phyloP scores from a whole-genome alignment of 2,113 vertebrate genomes.

The Perca schrenkii region DNA sequence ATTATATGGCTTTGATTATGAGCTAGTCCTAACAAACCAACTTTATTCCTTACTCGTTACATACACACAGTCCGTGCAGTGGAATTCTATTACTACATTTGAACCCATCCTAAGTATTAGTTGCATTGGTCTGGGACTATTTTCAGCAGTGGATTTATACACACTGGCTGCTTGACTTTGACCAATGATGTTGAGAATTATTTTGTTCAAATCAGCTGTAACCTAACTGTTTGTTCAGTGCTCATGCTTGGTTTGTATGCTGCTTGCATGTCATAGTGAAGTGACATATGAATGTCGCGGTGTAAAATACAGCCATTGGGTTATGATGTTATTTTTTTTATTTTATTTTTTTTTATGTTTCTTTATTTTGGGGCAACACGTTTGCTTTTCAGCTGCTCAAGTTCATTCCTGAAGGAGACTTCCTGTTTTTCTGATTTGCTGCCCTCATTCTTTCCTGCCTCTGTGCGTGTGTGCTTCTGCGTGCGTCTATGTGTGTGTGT shows the following conservation, averaged over 20 bases:
- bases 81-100: too few relatives aligned
- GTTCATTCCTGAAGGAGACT: conserved; percentile 63
- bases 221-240: neutral
- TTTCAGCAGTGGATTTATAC: neutral
- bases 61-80: too few relatives aligned
- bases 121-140: neutral
- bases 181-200: neutral
- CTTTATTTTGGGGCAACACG: conserved; percentile 7
- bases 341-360: neutral
- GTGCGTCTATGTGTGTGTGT: conserved; percentile 35
- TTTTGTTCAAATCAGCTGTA: neutral
- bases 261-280: neutral
- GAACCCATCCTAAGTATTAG: neutral
- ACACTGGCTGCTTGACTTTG: neutral
- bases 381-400: conserved; percentile 51
- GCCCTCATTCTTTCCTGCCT: conserved; percentile 64
- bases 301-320: neutral
- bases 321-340: neutral
- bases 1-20: neutral
- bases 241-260: neutral
- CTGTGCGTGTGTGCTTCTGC: conserved; percentile 18
- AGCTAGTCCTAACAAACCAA: neutral
- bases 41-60: too few relatives aligned
- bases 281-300: neutral
- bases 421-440: conserved; percentile 71